Conservation (phyloP, 2,113 vertebrate species). For the Podilymbus podiceps region DNA sequence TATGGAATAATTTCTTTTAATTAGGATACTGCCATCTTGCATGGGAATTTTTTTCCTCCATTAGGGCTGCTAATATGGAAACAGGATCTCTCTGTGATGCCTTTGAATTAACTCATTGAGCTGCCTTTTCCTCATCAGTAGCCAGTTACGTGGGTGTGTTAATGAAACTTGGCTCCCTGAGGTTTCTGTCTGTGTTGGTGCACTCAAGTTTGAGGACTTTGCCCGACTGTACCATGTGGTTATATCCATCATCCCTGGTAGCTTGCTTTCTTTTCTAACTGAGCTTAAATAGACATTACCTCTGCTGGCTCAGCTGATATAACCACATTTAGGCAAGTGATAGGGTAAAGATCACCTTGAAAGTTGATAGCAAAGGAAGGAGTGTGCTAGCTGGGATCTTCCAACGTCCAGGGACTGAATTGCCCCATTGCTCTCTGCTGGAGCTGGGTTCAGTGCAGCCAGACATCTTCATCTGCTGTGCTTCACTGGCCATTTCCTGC, state of each 20-base stretch:
- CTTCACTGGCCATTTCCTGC: neutral
- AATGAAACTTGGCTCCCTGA: neutral
- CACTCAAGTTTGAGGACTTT: neutral
- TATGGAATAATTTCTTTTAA: neutral
- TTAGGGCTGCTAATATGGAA: neutral
- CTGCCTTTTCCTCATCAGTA: neutral
- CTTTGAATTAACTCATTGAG: neutral
- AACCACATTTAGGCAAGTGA: neutral
- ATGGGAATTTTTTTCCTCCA: neutral
- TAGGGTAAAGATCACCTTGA: neutral
- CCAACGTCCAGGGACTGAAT: neutral
- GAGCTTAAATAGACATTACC: neutral
- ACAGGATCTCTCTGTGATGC: neutral
- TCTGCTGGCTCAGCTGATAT: neutral
- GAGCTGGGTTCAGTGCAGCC: neutral
- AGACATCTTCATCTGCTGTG: neutral
- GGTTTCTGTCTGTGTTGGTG: neutral
- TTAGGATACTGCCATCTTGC: neutral
- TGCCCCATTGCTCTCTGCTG: neutral
- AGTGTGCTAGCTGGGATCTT: neutral
- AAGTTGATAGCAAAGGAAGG: neutral
- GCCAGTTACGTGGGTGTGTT: neutral
- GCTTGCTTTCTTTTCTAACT: neutral
- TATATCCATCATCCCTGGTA: neutral
- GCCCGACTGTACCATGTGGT: neutral